phyloP scores from a whole-genome alignment of 2,113 vertebrate species.

The Microtus ochrogaster region DNA sequence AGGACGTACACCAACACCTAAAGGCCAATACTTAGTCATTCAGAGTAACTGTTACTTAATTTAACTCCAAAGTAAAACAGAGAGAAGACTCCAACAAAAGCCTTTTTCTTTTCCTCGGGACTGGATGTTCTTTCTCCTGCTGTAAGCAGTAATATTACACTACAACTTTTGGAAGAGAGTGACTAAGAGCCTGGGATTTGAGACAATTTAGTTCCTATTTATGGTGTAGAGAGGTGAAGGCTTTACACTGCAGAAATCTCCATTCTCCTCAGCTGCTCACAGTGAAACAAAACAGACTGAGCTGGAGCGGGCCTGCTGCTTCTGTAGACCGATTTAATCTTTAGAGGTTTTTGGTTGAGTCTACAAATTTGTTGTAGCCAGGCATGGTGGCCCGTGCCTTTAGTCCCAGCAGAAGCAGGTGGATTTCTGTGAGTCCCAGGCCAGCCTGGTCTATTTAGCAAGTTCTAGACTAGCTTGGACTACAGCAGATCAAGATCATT shows the following conservation, averaged over 20 bases:
- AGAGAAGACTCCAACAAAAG: background rate
- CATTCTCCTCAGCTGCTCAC: background rate
- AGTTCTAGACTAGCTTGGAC: background rate
- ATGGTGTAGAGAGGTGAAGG: background rate
- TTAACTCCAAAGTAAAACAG: slow-evolving; percentile 14
- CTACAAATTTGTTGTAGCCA: background rate
- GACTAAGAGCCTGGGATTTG: background rate
- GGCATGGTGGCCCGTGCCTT: background rate
- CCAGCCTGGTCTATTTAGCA: background rate
- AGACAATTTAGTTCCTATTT: slow-evolving; percentile 13
- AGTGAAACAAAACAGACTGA: background rate
- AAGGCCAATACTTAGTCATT: background rate
- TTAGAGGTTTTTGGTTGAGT: background rate
- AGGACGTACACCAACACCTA: background rate
- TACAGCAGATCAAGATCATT: background rate
- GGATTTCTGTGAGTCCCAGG: background rate
- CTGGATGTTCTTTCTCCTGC: slow-evolving; percentile 15
- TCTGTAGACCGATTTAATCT: background rate
- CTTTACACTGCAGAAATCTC: background rate
- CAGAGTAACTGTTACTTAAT: background rate
- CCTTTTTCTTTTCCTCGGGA: background rate
- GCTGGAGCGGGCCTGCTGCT: rapidly evolving
- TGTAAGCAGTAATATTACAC: background rate
- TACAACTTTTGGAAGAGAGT: background rate
- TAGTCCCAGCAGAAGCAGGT: background rate